Conservation (phyloP, 2,888 invertebrate species). For the Hecatera dysodea region DNA sequence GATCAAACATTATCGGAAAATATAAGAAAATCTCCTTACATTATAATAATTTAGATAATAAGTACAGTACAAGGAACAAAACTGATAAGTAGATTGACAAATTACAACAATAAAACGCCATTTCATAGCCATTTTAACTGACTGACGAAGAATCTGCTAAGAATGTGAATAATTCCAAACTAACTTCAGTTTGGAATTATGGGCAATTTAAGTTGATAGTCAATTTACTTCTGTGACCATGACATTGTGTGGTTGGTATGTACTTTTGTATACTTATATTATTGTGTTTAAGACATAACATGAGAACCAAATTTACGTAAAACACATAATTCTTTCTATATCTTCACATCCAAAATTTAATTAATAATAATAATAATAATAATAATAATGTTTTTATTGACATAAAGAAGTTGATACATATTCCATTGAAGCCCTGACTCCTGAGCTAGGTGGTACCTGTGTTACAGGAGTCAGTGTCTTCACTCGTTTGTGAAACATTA, state of each 20-base stretch:
- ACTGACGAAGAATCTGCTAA: too few relatives aligned
- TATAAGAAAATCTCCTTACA: too few relatives aligned
- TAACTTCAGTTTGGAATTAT: background rate
- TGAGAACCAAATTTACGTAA: too few relatives aligned
- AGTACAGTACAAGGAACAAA: background rate
- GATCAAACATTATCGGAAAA: background rate
- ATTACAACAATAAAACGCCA: background rate
- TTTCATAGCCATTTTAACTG: too few relatives aligned
- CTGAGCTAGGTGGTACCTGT: too few relatives aligned
- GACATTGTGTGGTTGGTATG: background rate
- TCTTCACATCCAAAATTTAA: background rate
- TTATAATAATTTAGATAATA: background rate
- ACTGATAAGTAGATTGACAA: background rate
- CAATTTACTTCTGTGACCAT: background rate
- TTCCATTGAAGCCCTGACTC: too few relatives aligned
- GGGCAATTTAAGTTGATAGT: background rate
- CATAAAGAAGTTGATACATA: too few relatives aligned
- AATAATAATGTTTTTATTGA: too few relatives aligned
- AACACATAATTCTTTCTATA: background rate
- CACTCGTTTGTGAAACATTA: too few relatives aligned
- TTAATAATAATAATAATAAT: too few relatives aligned
- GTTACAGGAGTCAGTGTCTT: too few relatives aligned
- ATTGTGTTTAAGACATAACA: background rate
- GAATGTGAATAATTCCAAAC: too few relatives aligned
- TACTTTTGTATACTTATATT: background rate